Evolutionary conservation across 2,113 vertebrate genomes (phyloP), one percentile per base, ranked within the genome.

Genomic region (Protomyctophum bolini): DNA sequence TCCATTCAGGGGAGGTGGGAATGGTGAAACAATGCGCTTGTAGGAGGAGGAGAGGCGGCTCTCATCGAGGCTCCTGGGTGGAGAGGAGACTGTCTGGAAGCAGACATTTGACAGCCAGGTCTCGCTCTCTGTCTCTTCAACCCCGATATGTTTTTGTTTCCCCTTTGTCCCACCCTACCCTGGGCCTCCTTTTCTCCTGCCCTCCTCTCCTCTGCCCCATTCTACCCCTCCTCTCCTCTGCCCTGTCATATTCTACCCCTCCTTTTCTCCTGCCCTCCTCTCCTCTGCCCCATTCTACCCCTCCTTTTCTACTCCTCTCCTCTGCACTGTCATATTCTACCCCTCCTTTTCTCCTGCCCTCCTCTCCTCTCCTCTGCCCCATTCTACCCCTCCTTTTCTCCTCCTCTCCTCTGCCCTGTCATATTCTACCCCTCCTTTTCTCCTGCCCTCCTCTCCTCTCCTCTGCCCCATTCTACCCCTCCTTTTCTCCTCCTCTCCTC

Each of bases 1-100:
- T 78, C 82, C 66, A 90, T 91, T 91, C 90, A 85, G 79, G 84
- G 33, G 81, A 76, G 86, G 76, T 75, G 85, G 75, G 77, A 87
- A 88, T 73, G 66, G 70, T 66, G 66, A 85, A 86, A 86, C 86
- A 91, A 89, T 83, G 50, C 71, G 80, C 61, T 60, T 8, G 21
- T 58, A 54, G 49, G 57, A 70, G 77, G 80, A 83, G 71, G 66
- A 85, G 74, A 59, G 80, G 58, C 74, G 82, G 74, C 63, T 75
- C 79, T 80, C 84, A n/a, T n/a, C 71, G 70, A 85, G 81, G 83
- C 63, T 84, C 58, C 33, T 47, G 74, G 49, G 12, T 51, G 28
- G 58, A 72, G 75, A 77, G 69, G 73, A 67, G 67, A 80, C 56
- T 68, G 21, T 21, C 21, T 21, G 74, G 66, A 82, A 79, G 73